Conservation (phyloP, 2,888 invertebrate species). For the Octodonta nipae region DNA sequence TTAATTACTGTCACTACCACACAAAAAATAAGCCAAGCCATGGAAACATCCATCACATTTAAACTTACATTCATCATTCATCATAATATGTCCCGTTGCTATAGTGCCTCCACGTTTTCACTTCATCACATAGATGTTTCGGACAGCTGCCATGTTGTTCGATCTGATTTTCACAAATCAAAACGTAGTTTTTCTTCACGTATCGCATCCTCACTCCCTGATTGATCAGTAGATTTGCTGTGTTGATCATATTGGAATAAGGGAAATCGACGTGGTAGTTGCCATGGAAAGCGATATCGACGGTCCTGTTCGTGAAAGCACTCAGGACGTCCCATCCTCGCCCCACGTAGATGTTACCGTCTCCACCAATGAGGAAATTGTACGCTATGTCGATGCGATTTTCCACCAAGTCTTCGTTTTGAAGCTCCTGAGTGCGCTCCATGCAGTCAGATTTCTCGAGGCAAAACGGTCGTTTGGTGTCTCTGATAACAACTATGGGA, state of each 20-base stretch:
- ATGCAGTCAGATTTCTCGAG: constrained; percentile 35
- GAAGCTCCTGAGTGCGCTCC: constrained; percentile 36
- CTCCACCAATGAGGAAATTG: constrained; percentile 49
- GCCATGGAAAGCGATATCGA: constrained; percentile 17
- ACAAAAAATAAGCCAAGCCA: no score
- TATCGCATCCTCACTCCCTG: constrained; percentile 34
- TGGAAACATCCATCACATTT: no score
- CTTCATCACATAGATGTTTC: constrained; percentile 25
- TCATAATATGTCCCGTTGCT: background rate
- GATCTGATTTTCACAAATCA: constrained; percentile 43
- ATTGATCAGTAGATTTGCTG: constrained; percentile 34
- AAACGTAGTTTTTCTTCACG: constrained; percentile 34
- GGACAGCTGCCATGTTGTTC: constrained; percentile 39
- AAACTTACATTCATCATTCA: no score
- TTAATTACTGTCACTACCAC: no score
- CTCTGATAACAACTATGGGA: constrained; percentile 37
- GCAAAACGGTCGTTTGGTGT: constrained; percentile 36
- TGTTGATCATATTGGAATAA: constrained; percentile 35
- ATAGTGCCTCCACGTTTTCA: background rate
- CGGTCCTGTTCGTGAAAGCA: constrained; percentile 8
- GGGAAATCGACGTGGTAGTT: constrained; percentile 11
- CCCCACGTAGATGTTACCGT: constrained; percentile 62
- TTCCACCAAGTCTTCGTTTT: constrained; percentile 28
- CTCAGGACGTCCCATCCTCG: constrained; percentile 34
- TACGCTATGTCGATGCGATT: constrained; percentile 36